phyloP scores from a whole-genome alignment of 1,140 invertebrate genomes.

The Leptoteleia sp. region DNA sequence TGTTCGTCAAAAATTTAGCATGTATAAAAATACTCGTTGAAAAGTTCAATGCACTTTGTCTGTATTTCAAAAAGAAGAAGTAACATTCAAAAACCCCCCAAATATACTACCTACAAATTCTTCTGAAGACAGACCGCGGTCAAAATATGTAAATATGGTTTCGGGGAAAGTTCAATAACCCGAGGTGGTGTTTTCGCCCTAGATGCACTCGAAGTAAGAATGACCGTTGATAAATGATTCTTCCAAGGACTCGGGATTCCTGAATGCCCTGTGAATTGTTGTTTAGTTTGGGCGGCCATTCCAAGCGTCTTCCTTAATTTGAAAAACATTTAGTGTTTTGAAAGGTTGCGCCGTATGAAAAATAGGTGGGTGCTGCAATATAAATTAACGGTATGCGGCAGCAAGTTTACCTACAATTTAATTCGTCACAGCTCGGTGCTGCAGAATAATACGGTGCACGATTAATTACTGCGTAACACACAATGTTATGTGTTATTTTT shows the following conservation, averaged over 20 bases:
- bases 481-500: slow-evolving; percentile 29
- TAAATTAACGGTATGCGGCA: slow-evolving; percentile 49
- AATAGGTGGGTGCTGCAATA: slow-evolving; percentile 37
- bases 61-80: too few species aligned
- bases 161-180: slow-evolving; percentile 45
- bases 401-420: slow-evolving; percentile 33
- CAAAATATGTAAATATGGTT: slow-evolving; percentile 38
- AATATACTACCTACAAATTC: slow-evolving; percentile 14
- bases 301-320: slow-evolving; percentile 27
- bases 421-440: slow-evolving; percentile 59
- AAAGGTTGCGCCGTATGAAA: slow-evolving; percentile 22
- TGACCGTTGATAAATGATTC: slow-evolving; percentile 38
- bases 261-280: slow-evolving; percentile 17
- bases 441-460: slow-evolving; percentile 35
- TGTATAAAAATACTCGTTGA: too few species aligned
- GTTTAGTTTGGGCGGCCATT: background rate
- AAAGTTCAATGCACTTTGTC: too few species aligned
- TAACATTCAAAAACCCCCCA: background rate
- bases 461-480: slow-evolving; percentile 57
- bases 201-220: slow-evolving; percentile 5
- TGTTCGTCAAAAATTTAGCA: too few species aligned
- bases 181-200: slow-evolving; percentile 26
- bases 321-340: slow-evolving; percentile 33
- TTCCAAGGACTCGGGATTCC: slow-evolving; percentile 17
- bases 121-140: background rate